Conservation (phyloP, 2,797 vertebrate genomes). For the Tauraco hartlaubi region DNA sequence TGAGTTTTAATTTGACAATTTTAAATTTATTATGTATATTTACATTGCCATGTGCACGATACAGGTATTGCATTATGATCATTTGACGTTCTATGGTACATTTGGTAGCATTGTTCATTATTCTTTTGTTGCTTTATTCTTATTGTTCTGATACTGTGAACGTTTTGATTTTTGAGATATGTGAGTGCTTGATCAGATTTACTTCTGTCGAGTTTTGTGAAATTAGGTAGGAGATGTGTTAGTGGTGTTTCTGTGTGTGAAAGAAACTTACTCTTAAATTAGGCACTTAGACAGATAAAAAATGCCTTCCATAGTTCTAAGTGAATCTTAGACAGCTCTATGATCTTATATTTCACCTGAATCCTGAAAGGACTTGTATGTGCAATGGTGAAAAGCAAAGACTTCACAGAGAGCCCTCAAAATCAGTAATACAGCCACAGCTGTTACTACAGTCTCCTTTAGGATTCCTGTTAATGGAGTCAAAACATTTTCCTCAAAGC, state of each 20-base stretch:
- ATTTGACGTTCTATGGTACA: not conserved
- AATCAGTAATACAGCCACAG: not conserved
- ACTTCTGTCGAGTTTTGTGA: not conserved
- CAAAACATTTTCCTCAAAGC: not conserved
- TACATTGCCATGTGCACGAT: not conserved
- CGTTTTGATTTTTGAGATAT: not conserved
- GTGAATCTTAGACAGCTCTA: not conserved
- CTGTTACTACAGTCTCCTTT: not conserved
- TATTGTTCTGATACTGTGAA: not conserved
- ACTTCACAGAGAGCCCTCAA: not conserved
- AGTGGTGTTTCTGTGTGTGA: not conserved
- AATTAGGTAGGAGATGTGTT: not conserved
- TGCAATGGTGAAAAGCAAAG: not conserved
- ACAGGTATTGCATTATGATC: not conserved
- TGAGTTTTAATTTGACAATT: not conserved
- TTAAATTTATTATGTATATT: not conserved
- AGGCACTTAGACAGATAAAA: not conserved
- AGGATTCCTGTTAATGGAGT: not conserved
- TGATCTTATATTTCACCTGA: not conserved
- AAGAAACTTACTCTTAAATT: not conserved
- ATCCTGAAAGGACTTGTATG: not conserved
- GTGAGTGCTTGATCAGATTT: not conserved
- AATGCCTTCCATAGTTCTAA: not conserved
- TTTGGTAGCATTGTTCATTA: not conserved
- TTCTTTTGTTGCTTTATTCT: not conserved